Evolutionary conservation across 1,140 invertebrate genomes (phyloP).

Genomic region (Epicauta chinensis): DNA sequence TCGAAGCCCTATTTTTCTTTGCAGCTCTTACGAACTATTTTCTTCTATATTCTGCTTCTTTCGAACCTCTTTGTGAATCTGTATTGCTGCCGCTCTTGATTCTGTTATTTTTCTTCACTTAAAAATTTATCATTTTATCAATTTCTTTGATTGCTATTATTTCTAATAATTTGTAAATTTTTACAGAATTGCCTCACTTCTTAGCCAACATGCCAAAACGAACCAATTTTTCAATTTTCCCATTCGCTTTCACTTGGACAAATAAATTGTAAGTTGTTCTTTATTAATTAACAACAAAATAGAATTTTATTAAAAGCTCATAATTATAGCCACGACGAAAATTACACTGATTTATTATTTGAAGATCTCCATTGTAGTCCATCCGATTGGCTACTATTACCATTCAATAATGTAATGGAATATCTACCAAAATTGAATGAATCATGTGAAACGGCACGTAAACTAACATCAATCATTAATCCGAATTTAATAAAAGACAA

Average conservation of each 20-base stretch:
- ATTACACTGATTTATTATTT: constrained; percentile 42
- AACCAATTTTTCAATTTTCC: constrained; percentile 3
- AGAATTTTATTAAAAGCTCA: constrained; percentile 6
- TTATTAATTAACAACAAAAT: not conserved
- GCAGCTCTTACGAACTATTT: too few species aligned
- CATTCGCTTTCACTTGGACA: constrained; percentile 38
- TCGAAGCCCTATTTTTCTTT: too few species aligned
- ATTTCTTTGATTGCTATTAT: too few species aligned
- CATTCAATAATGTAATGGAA: constrained; percentile 26
- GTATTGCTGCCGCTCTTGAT: too few species aligned
- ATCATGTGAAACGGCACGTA: constrained; percentile 40
- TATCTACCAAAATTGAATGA: constrained; percentile 42
- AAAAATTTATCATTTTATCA: too few species aligned
- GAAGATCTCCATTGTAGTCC: constrained; percentile 31
- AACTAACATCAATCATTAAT: constrained; percentile 17
- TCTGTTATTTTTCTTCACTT: too few species aligned
- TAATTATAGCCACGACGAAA: constrained; percentile 36
- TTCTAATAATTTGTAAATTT: constrained; percentile 6
- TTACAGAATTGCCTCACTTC: constrained; percentile 19
- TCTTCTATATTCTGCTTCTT: too few species aligned
- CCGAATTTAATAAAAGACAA: constrained; percentile 19
- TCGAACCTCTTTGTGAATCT: too few species aligned
- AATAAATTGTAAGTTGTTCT: constrained; percentile 41
- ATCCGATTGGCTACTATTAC: constrained; percentile 23
- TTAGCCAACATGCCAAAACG: constrained; percentile 3